A percentile compares a stretch with the other conserved stretches of the same genome.
phyloP scores from a whole-genome alignment of 2,797 vertebrate genomes.

The Tauraco hartlaubi region DNA sequence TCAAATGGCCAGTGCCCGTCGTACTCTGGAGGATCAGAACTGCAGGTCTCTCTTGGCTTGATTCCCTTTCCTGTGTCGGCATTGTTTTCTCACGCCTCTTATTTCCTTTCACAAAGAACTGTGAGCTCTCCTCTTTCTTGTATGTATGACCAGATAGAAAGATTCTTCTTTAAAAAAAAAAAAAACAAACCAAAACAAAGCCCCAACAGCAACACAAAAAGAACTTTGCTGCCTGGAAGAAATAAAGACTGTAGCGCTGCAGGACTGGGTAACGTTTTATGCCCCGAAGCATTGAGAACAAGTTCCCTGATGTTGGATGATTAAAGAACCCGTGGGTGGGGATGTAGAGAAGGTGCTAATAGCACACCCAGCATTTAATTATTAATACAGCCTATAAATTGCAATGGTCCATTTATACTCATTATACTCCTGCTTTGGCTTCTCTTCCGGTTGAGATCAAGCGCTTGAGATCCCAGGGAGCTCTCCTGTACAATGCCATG shows the following conservation, averaged over 20 bases:
- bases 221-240: neutral
- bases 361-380: constrained; percentile 23
- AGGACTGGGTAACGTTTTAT: neutral
- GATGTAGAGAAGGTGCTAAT: neutral
- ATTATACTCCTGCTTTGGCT: neutral
- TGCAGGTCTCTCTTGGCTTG: neutral
- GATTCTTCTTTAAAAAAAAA: neutral
- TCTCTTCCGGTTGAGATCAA: neutral
- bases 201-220: neutral
- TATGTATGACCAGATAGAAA: neutral
- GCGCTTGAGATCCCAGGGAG: neutral
- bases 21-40: neutral
- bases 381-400: constrained; percentile 36
- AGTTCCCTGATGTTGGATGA: neutral
- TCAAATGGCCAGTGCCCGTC: neutral
- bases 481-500: neutral
- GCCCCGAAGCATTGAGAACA: neutral
- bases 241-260: neutral
- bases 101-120: neutral
- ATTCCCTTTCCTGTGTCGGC: neutral
- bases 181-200: neutral
- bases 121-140: neutral
- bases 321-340: constrained; percentile 1
- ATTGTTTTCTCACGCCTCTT: neutral
- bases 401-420: neutral